Conservation (phyloP, 2,888 invertebrate genomes). For the Seira musarum region DNA sequence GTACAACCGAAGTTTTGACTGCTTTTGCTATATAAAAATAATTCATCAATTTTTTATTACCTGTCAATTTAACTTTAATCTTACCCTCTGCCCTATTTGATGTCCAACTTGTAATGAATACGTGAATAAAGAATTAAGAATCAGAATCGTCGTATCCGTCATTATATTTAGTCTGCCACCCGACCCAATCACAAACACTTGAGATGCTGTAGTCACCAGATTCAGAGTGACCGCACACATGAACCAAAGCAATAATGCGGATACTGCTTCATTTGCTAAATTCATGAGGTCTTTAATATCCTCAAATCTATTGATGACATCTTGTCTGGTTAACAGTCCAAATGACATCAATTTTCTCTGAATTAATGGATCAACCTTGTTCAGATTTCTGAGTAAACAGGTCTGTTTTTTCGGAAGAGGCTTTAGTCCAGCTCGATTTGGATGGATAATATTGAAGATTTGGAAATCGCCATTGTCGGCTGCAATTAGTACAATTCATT, state of each 20-base stretch:
- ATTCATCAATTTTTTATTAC: neutral
- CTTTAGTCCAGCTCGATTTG: neutral
- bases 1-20: slow-evolving; percentile 17
- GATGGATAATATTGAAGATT: slow-evolving; percentile 31
- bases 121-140: neutral
- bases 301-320: slow-evolving; percentile 31
- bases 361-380: too few relatives aligned
- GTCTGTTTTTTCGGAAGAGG: neutral
- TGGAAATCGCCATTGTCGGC: neutral
- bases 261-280: slow-evolving; percentile 5
- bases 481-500: neutral
- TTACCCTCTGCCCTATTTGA: slow-evolving; percentile 24
- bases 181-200: slow-evolving; percentile 13
- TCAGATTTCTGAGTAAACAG: neutral
- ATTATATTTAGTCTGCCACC: neutral
- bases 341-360: too few relatives aligned
- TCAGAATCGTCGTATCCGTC: slow-evolving; percentile 11
- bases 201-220: slow-evolving; percentile 26
- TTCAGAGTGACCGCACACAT: slow-evolving; percentile 28
- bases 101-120: slow-evolving; percentile 30
- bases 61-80: neutral
- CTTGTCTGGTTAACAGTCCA: neutral
- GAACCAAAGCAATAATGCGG: slow-evolving; percentile 1
- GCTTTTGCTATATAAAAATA: slow-evolving; percentile 34
- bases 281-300: slow-evolving; percentile 27